Evolutionary conservation across 1,140 invertebrate species (phyloP).

Genomic region (Frieseomelitta varia): DNA sequence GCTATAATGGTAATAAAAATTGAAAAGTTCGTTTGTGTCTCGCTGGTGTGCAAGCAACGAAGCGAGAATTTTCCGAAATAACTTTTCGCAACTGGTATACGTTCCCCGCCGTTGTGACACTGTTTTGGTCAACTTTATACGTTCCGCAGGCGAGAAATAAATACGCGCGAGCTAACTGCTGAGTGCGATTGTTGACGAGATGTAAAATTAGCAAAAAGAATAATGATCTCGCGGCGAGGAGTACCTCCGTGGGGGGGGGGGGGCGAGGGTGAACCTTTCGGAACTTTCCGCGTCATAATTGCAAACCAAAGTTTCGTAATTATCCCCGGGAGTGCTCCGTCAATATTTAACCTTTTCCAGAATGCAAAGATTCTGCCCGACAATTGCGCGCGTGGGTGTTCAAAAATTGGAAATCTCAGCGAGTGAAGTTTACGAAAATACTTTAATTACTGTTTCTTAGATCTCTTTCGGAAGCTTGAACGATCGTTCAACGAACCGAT

Average conservation of each 20-base stretch:
- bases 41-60: background rate
- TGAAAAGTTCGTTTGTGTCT: too few species aligned
- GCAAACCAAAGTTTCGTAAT: conserved; percentile 3
- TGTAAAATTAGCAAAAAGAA: conserved; percentile 36
- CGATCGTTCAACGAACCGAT: background rate
- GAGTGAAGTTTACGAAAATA: background rate
- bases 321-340: background rate
- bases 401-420: background rate
- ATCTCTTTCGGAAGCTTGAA: background rate
- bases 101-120: background rate
- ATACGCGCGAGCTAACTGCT: background rate
- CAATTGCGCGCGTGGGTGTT: background rate
- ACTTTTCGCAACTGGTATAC: background rate
- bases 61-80: background rate
- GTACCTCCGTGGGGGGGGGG: background rate
- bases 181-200: background rate
- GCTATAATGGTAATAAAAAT: too few species aligned
- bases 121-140: background rate
- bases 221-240: conserved; percentile 18
- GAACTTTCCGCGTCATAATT: conserved; percentile 8
- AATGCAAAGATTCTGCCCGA: background rate
- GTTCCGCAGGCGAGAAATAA: background rate
- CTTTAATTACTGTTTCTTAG: background rate
- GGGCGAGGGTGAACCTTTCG: background rate
- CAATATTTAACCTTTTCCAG: background rate